These are phyloP conservation scores for Galeopsomyia nigrocyanea DNA, from an alignment of 2,888 invertebrate genomes.

Conservation along the genomic window DNA sequence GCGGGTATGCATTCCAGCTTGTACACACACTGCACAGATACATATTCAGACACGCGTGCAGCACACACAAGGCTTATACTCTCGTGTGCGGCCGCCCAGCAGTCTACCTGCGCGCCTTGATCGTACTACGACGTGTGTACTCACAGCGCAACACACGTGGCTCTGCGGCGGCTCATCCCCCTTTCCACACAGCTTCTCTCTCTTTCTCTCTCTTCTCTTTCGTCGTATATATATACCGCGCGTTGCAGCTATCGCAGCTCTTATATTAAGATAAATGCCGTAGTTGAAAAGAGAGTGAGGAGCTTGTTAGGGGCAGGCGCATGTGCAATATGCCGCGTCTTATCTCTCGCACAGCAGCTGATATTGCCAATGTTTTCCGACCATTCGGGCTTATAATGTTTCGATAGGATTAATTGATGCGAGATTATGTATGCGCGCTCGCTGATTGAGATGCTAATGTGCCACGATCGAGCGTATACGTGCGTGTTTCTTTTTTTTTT, in stretches of 20 bases:
- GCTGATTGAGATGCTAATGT: constrained; percentile 5
- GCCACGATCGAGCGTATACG: not conserved
- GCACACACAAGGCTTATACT: constrained; percentile 47
- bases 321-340: constrained; percentile 26
- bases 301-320: constrained; percentile 11
- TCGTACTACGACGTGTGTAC: constrained; percentile 19
- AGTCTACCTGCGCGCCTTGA: constrained; percentile 62
- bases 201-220: constrained; percentile 39
- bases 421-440: not conserved
- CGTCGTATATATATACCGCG: constrained; percentile 38
- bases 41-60: constrained; percentile 24
- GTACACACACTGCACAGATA: not conserved
- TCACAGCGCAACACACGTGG: constrained; percentile 34
- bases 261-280: constrained; percentile 11
- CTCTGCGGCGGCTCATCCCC: too few relatives aligned
- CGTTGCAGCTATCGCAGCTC: not conserved
- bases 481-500: not conserved
- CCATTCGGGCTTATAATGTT: not conserved
- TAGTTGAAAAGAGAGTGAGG: not conserved
- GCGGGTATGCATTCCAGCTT: not conserved
- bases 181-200: constrained; percentile 27
- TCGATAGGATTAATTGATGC: constrained; percentile 22
- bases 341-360: not conserved
- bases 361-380: too few relatives aligned
- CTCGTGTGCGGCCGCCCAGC: constrained; percentile 62